These are phyloP conservation scores for Macrocentrus cingulum DNA, from an alignment of 1,140 invertebrate genomes.

Conservation along the genomic window DNA sequence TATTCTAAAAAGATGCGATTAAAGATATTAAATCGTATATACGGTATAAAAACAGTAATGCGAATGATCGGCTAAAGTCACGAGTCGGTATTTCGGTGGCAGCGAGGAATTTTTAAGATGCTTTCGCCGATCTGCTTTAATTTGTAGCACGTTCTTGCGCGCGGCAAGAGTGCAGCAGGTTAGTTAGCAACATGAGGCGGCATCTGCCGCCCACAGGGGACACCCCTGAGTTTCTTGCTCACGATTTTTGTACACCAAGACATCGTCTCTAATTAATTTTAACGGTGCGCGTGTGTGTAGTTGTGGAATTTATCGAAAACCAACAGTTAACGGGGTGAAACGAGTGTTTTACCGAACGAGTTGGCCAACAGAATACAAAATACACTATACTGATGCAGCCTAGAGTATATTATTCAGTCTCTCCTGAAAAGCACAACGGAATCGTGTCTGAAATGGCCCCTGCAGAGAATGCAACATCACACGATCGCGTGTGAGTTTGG, in stretches of 20 bases:
- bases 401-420: too few relatives aligned
- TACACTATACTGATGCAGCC: too few relatives aligned
- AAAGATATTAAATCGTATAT: too few relatives aligned
- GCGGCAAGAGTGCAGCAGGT: constrained; percentile 28
- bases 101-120: constrained; percentile 47
- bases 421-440: too few relatives aligned
- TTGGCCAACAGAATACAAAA: too few relatives aligned
- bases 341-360: too few relatives aligned
- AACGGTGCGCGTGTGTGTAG: constrained; percentile 10
- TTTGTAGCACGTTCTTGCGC: constrained; percentile 57
- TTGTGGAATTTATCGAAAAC: constrained; percentile 10
- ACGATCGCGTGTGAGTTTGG: too few relatives aligned
- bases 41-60: too few relatives aligned
- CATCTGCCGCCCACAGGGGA: constrained; percentile 29
- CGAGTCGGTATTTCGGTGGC: not conserved
- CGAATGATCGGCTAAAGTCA: not conserved
- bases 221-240: constrained; percentile 21
- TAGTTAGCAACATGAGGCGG: constrained; percentile 40
- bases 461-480: too few relatives aligned
- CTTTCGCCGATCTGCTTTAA: constrained; percentile 52
- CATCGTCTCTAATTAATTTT: constrained; percentile 54
- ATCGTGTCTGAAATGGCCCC: too few relatives aligned
- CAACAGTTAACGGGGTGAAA: not conserved
- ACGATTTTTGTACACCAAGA: constrained; percentile 50
- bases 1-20: too few relatives aligned